Conservation (phyloP, 1,140 invertebrate species). For the Radopholus similis region DNA sequence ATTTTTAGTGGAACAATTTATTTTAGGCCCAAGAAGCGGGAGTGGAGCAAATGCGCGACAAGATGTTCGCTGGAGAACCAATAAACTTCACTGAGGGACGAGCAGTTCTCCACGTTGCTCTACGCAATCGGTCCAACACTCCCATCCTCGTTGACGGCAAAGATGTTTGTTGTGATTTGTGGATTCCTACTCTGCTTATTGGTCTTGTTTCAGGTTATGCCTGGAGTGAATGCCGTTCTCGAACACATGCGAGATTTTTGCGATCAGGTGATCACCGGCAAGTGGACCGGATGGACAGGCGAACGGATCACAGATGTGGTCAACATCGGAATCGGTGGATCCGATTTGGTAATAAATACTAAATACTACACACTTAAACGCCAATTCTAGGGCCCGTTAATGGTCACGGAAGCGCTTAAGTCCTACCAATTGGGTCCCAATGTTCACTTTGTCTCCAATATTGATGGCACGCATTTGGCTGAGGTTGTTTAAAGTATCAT, state of each 20-base stretch:
- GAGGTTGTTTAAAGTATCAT: conserved; percentile 65
- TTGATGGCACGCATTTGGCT: conserved; percentile 95
- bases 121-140: conserved; percentile 78
- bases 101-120: conserved; percentile 87
- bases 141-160: conserved; percentile 79
- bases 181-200: background rate
- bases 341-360: conserved; percentile 77
- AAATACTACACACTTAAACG: background rate
- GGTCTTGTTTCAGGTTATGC: conserved; percentile 70
- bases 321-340: conserved; percentile 99
- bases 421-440: conserved; percentile 79
- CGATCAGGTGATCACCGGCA: conserved; percentile 69
- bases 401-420: conserved; percentile 96
- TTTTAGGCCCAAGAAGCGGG: conserved; percentile 9
- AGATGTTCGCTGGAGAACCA: conserved; percentile 86
- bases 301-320: conserved; percentile 94
- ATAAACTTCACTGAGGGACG: conserved; percentile 97
- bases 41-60: conserved; percentile 24
- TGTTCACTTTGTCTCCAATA: conserved; percentile 96
- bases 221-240: conserved; percentile 83
- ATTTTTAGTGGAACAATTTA: conserved; percentile 2
- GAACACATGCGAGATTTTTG: conserved; percentile 91
- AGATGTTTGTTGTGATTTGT: conserved; percentile 67
- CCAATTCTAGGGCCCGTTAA: conserved; percentile 76
- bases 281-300: conserved; percentile 84